Evolutionary conservation across 2,797 vertebrate genomes (phyloP), one percentile per base, ranked within the genome.

Genomic region (Arnoldichthys spilopterus): DNA sequence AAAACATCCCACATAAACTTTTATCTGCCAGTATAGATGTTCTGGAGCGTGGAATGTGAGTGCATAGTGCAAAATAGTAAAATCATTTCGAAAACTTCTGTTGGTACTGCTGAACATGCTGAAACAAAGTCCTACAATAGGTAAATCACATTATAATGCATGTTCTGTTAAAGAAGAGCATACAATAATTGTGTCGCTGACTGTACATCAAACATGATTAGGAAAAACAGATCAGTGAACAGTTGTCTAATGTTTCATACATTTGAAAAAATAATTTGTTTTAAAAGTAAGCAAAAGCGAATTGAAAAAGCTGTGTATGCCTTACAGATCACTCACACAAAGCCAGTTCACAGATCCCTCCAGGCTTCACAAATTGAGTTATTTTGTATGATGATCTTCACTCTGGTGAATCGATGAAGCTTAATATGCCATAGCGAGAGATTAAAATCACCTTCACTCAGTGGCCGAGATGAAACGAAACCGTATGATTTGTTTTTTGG

Each of bases 121-220:
- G n/a, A 72, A 51, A 37, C 49, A 24, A 49, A 71, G 51, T 72
- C n/a, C 24, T 72, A 70, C 47, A 37, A 40, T 56, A 37, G 20
- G 3, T 47, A 8, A 26, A 32, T 28, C 13, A 18, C 22, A 18
- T 47, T 47, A 18, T 28, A 18, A 67, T 32, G 67, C 67, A 32
- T 11, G 67, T 49, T 68, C 34, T 40, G 66, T 70, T 47, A 70
- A 3, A 53, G 28, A 56, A 54, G 51, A 72, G 49, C 43, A 43
- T 22, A 45, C 37, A 0, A 4, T 68, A 7, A 49, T 67, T 34
- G n/a, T 26, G 32, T 34, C 16, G 45, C 6, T 45, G n/a, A 24
- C 12, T 49, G 16, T 28, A 26, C 26, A 49, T 49, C 26, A 51
- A 62, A 51, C 43, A 26, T 16, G 0, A 13, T 43, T 12, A 71